Percentiles rank a stretch among this genome's conserved stretches.
phyloP scores from a whole-genome alignment of 1,140 invertebrate genomes.

The Euwallacea fornicatus region DNA sequence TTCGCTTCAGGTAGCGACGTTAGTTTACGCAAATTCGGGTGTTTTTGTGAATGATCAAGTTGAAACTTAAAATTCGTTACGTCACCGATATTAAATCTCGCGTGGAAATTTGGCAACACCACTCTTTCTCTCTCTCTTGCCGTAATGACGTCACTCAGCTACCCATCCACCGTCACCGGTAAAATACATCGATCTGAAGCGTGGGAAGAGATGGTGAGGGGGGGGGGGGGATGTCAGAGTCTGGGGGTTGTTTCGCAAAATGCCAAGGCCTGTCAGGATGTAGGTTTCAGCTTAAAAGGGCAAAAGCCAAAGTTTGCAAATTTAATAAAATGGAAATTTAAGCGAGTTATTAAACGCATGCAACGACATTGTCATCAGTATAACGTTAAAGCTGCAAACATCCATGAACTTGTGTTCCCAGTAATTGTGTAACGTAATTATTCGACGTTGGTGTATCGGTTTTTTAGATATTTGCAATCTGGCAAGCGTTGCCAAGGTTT shows the following conservation, averaged over 20 bases:
- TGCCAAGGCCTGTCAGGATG: slow-evolving; percentile 1
- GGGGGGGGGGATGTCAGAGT: background rate
- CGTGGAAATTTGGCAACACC: no score
- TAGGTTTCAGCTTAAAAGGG: background rate
- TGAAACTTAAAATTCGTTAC: no score
- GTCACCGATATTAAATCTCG: no score
- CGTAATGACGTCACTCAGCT: background rate
- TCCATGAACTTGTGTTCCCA: slow-evolving; percentile 3
- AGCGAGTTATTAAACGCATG: no score
- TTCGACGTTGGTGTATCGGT: background rate
- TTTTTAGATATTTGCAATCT: background rate
- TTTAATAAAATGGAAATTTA: no score
- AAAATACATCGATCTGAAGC: background rate
- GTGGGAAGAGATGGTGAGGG: background rate
- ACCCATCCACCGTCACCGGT: background rate
- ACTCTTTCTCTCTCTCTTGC: no score
- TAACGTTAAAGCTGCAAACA: background rate
- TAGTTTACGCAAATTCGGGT: no score
- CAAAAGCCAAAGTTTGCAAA: no score
- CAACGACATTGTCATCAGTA: no score
- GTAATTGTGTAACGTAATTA: slow-evolving; percentile 5
- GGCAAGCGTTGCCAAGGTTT: background rate
- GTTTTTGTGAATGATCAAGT: no score
- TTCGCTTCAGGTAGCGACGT: no score
- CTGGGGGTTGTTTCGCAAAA: background rate